phyloP scores from a whole-genome alignment of 2,888 invertebrate species.

The Phytoseiulus persimilis region DNA sequence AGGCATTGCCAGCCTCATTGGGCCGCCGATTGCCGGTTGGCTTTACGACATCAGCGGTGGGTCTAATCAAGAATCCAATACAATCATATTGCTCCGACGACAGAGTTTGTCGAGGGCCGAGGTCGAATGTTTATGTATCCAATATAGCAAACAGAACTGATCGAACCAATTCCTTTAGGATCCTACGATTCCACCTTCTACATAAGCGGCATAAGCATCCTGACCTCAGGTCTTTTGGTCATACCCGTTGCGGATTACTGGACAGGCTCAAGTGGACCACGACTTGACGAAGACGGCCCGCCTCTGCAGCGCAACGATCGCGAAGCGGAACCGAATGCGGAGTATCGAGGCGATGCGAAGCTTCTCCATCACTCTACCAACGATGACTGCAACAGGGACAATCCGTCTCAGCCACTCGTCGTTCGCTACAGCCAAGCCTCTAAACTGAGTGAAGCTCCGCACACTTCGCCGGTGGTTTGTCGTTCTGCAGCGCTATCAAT shows the following conservation, averaged over 20 bases:
- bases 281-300: not conserved
- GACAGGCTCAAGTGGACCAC: not conserved
- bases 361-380: not conserved
- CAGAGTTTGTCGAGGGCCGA: too few species aligned
- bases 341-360: not conserved
- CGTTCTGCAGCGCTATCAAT: not conserved
- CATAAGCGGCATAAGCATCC: constrained; percentile 69
- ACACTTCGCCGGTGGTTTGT: not conserved
- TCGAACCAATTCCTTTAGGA: not conserved
- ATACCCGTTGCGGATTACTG: constrained; percentile 46
- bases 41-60: constrained; percentile 65
- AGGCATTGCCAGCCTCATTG: constrained; percentile 77
- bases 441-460: not conserved
- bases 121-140: not conserved
- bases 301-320: not conserved
- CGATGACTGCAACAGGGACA: not conserved
- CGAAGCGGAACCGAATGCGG: not conserved
- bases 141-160: too few species aligned
- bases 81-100: too few species aligned
- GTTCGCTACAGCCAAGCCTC: not conserved
- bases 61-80: not conserved
- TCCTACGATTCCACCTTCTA: constrained; percentile 72
- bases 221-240: constrained; percentile 63
- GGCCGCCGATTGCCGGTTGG: constrained; percentile 82
- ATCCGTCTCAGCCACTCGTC: not conserved